Percentiles rank a stretch among this genome's conserved stretches.
Conservation (phyloP, 92 coral and sea anemone genomes). For the Palythoa grandiflora region DNA sequence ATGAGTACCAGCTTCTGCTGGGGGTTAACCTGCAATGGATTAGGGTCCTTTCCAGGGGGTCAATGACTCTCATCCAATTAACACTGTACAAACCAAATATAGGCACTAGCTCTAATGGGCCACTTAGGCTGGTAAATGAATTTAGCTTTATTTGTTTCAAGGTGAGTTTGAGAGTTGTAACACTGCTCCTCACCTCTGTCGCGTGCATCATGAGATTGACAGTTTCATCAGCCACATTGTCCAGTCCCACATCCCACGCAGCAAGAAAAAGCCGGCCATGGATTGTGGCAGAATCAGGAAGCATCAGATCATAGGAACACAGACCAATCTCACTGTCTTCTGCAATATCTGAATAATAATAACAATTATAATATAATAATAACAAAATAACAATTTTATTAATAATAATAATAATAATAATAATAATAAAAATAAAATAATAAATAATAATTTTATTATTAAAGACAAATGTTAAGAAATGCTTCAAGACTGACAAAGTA, state of each 20-base stretch:
- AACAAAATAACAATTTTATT: too few relatives aligned
- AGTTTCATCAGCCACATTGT: slow-evolving; percentile 89
- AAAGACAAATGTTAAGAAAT: too few relatives aligned
- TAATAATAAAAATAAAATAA: too few relatives aligned
- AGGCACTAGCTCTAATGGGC: too few relatives aligned
- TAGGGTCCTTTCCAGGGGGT: too few relatives aligned
- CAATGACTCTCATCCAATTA: too few relatives aligned
- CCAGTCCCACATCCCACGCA: slow-evolving; percentile 99
- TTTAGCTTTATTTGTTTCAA: background rate
- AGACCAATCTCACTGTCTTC: slow-evolving; percentile 99
- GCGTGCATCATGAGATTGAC: slow-evolving; percentile 88
- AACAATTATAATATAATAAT: background rate
- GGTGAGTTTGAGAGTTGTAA: background rate
- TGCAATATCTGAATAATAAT: slow-evolving; percentile 66
- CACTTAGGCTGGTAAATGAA: background rate
- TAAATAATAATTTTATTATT: too few relatives aligned
- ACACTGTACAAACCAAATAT: too few relatives aligned
- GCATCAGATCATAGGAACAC: slow-evolving; percentile 92
- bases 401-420: background rate
- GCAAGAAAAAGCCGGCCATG: slow-evolving; percentile 96
- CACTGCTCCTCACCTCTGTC: slow-evolving; percentile 74
- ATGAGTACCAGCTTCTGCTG: too few relatives aligned
- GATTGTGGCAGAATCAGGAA: slow-evolving; percentile 95
- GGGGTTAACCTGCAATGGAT: too few relatives aligned
- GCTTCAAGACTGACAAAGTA: too few relatives aligned